Evolutionary conservation across 2,797 vertebrate genomes (phyloP).

Genomic region (Sarcophilus harrisii): DNA sequence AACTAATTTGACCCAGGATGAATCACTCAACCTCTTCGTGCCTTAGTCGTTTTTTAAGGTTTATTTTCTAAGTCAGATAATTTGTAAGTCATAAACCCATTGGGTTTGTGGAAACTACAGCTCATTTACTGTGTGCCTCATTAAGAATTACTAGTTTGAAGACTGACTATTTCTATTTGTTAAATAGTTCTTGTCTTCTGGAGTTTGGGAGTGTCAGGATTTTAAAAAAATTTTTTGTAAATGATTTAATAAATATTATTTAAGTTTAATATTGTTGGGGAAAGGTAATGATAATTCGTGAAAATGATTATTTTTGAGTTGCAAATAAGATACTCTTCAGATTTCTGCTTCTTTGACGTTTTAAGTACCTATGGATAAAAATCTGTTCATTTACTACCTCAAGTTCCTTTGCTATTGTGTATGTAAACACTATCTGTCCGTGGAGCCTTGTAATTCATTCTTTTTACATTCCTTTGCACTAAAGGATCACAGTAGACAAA

Average conservation of each 20-base stretch:
- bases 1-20: neutral
- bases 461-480: neutral
- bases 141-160: neutral
- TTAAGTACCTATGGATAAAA: conserved; percentile 31
- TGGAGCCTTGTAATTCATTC: neutral
- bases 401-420: neutral
- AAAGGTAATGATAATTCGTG: conserved; percentile 23
- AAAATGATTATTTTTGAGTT: conserved; percentile 50
- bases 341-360: neutral
- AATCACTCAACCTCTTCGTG: neutral
- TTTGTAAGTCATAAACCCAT: neutral
- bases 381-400: conserved; percentile 17
- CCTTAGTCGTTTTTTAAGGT: neutral
- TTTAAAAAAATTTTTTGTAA: conserved; percentile 6
- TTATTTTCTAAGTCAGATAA: neutral
- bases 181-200: conserved; percentile 31
- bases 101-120: neutral
- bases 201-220: conserved; percentile 17
- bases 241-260: conserved; percentile 49
- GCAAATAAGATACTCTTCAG: conserved; percentile 39
- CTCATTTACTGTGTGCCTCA: neutral
- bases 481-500: neutral
- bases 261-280: conserved; percentile 52
- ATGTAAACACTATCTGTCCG: neutral
- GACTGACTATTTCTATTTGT: conserved; percentile 51